Conservation (phyloP, 1,140 invertebrate genomes). For the fruit fly (Drosophila melanogaster) region DNA sequence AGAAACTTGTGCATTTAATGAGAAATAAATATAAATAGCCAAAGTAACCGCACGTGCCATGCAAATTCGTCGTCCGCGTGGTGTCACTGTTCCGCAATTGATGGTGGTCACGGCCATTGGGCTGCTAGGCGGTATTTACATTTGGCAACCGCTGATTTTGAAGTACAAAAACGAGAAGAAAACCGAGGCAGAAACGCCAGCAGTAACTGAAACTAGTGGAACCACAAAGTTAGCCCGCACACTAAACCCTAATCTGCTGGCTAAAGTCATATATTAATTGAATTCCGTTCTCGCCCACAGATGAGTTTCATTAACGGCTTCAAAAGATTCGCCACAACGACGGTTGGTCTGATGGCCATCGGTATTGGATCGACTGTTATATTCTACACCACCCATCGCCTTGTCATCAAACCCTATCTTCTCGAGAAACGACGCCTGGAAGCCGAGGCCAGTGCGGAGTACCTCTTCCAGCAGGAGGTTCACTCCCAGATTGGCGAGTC, state of each 20-base stretch:
- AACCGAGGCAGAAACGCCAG: constrained; percentile 15
- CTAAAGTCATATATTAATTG: background rate
- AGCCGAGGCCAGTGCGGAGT: constrained; percentile 76
- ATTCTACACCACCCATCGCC: constrained; percentile 62
- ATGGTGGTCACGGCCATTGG: constrained; percentile 83
- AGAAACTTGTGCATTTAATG: constrained; percentile 21
- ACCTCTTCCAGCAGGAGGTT: constrained; percentile 75
- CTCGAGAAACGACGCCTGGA: constrained; percentile 60
- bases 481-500: constrained; percentile 22
- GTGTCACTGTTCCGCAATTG: constrained; percentile 80
- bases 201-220: constrained; percentile 1
- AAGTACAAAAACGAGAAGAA: constrained; percentile 66
- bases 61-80: constrained; percentile 84
- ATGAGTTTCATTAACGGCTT: constrained; percentile 84
- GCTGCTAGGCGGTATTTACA: constrained; percentile 80
- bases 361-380: constrained; percentile 69
- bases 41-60: constrained; percentile 46
- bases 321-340: constrained; percentile 64
- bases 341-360: constrained; percentile 81
- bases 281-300: constrained; percentile 51
- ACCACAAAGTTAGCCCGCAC: constrained; percentile 50
- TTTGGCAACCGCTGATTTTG: constrained; percentile 82
- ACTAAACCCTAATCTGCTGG: too few relatives aligned
- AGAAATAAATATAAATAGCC: constrained; percentile 12
- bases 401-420: constrained; percentile 63